Conservation (phyloP, 2,888 invertebrate species). For the Hydrotaea cyrtoneurina region DNA sequence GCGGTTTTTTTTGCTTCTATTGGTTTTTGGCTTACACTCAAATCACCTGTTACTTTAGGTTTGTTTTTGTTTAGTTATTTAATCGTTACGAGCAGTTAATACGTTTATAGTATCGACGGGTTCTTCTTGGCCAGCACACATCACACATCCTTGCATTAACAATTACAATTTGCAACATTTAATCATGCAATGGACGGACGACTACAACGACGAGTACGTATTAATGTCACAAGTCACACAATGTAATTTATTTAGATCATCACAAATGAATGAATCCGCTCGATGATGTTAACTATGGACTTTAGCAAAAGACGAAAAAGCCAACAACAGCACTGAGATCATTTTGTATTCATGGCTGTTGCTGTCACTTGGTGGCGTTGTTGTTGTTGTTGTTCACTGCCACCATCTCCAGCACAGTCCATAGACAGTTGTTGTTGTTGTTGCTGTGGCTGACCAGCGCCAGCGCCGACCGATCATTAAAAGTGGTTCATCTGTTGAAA, state of each 20-base stretch:
- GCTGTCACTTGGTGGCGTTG: neutral
- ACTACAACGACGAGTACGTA: conserved; percentile 25
- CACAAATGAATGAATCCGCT: conserved; percentile 20
- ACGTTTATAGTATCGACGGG: conserved; percentile 11
- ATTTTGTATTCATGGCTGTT: conserved; percentile 18
- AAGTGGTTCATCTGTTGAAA: conserved; percentile 63
- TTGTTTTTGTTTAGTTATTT: neutral
- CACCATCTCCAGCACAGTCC: conserved; percentile 49
- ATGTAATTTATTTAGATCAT: conserved; percentile 67
- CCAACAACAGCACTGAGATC: conserved; percentile 25
- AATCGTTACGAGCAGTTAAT: neutral
- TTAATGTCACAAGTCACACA: conserved; percentile 68
- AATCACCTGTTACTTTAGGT: conserved; percentile 51
- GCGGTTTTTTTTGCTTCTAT: conserved; percentile 48
- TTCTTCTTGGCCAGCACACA: neutral
- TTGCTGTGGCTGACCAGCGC: conserved; percentile 27
- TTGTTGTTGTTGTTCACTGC: conserved; percentile 1
- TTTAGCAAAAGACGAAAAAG: too few relatives aligned
- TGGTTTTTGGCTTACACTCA: conserved; percentile 20
- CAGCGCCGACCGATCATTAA: conserved; percentile 40
- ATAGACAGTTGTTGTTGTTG: conserved; percentile 25
- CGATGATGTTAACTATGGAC: conserved; percentile 19
- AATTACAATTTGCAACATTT: conserved; percentile 68
- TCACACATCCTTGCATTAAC: conserved; percentile 63
- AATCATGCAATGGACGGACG: conserved; percentile 46